Conservation (phyloP, 1,140 invertebrate species). For the Drosophila triauraria region DNA sequence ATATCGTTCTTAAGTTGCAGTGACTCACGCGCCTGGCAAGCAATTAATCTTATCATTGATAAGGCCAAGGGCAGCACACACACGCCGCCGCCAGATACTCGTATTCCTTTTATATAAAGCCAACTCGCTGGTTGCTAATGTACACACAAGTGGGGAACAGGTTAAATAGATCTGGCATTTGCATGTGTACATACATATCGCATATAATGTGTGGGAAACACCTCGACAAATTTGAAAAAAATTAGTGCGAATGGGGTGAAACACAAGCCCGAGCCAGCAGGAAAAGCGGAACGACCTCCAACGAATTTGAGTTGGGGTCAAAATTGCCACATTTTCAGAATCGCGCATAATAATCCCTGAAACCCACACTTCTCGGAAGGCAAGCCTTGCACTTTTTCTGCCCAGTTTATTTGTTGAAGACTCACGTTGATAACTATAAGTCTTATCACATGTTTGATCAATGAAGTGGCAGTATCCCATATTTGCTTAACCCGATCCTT, state of each 20-base stretch:
- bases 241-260: slow-evolving; percentile 13
- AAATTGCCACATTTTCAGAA: slow-evolving; percentile 10
- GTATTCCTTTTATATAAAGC: slow-evolving; percentile 20
- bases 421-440: slow-evolving; percentile 11
- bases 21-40: slow-evolving; percentile 55
- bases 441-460: slow-evolving; percentile 42
- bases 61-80: slow-evolving; percentile 72
- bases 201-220: slow-evolving; percentile 16
- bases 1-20: slow-evolving; percentile 18
- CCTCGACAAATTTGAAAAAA: slow-evolving; percentile 10
- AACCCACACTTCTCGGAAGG: slow-evolving; percentile 15
- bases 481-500: not conserved
- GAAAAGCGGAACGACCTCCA: not conserved
- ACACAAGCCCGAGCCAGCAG: not conserved
- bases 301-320: slow-evolving; percentile 16
- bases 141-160: slow-evolving; percentile 48
- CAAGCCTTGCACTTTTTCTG: not conserved
- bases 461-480: slow-evolving; percentile 9
- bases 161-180: slow-evolving; percentile 36
- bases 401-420: slow-evolving; percentile 9
- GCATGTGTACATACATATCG: slow-evolving; percentile 12
- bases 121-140: slow-evolving; percentile 18
- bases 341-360: too few species aligned
- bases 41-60: slow-evolving; percentile 83
- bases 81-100: slow-evolving; percentile 29